Evolutionary conservation across 2,113 vertebrate genomes (phyloP).

Genomic region (Coptodon bakossiorum): DNA sequence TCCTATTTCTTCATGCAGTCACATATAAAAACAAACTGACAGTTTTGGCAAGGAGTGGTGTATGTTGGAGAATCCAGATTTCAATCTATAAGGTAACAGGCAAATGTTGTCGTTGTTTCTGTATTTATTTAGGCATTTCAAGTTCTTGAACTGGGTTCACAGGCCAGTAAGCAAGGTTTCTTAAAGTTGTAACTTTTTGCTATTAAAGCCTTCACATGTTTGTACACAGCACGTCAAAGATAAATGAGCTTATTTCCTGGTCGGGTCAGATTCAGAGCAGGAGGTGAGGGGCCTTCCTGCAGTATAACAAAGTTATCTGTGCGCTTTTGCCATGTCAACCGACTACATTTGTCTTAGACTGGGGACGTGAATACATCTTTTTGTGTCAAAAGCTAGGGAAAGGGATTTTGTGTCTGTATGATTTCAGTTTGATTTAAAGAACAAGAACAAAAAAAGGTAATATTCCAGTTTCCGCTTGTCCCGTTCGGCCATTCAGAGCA

Average conservation of each 20-base stretch:
- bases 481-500: background rate
- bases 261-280: background rate
- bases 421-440: background rate
- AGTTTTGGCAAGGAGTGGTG: background rate
- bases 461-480: background rate
- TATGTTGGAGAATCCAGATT: background rate
- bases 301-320: background rate
- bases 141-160: background rate
- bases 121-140: background rate
- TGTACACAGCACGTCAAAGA: background rate
- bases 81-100: background rate
- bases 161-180: background rate
- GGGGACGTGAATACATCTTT: background rate
- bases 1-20: background rate
- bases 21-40: background rate
- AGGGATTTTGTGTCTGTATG: background rate
- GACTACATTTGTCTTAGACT: background rate
- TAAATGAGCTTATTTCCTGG: background rate
- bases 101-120: background rate
- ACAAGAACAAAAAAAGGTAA: background rate
- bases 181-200: background rate
- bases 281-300: background rate
- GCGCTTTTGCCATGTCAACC: background rate
- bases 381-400: background rate
- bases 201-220: background rate